A percentile compares a stretch with the other conserved stretches of the same genome.
Conservation (phyloP, 2,113 vertebrate genomes). For the Colossoma macropomum region DNA sequence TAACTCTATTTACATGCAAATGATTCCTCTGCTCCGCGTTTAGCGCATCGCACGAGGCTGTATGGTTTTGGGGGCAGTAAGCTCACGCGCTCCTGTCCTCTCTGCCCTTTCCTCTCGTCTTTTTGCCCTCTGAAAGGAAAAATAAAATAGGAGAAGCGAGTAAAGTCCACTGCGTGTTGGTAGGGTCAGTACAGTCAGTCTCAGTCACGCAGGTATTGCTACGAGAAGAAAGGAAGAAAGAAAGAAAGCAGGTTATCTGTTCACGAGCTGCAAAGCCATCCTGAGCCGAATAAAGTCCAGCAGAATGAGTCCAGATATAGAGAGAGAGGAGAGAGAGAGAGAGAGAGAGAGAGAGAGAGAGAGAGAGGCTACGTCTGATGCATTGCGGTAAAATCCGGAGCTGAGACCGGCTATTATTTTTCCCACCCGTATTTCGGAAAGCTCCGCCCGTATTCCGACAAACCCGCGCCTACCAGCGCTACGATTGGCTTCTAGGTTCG, state of each 20-base stretch:
- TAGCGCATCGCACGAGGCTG: background rate
- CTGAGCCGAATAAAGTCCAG: background rate
- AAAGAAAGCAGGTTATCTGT: background rate
- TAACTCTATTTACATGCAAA: background rate
- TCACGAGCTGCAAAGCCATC: background rate
- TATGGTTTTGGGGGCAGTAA: background rate
- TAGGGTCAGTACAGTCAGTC: background rate
- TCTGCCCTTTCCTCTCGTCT: background rate
- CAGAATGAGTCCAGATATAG: background rate
- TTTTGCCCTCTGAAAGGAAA: background rate
- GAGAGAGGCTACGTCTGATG: constrained; percentile 64
- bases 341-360: background rate
- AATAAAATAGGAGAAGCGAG: background rate
- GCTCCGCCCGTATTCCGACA: no score
- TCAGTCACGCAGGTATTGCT: background rate
- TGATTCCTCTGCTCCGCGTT: background rate
- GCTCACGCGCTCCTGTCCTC: constrained; percentile 15
- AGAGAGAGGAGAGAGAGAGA: background rate
- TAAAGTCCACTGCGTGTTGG: background rate
- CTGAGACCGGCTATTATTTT: background rate
- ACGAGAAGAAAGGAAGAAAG: background rate
- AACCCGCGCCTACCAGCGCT: no score
- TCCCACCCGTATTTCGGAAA: background rate
- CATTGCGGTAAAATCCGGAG: constrained; percentile 74
- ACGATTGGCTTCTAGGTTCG: background rate